Conservation (phyloP, 2,888 invertebrate species). For the Argyra leucocephala region DNA sequence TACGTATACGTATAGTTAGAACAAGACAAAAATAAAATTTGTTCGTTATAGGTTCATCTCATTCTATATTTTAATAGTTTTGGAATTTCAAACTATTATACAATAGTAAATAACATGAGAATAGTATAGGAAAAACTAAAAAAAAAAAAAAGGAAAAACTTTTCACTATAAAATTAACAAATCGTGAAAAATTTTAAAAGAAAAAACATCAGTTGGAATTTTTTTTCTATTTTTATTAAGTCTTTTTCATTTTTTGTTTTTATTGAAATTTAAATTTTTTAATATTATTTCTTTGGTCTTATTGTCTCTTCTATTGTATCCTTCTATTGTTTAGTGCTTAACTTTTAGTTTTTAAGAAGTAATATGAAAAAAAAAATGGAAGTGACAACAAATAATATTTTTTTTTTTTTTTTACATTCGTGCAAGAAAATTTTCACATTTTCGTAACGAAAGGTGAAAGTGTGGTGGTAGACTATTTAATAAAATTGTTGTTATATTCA, state of each 20-base stretch:
- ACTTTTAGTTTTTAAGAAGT: too few species aligned
- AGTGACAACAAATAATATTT: background rate
- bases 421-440: too few species aligned
- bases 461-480: too few species aligned
- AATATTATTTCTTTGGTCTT: background rate
- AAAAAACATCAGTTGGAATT: background rate
- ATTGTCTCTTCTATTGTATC: background rate
- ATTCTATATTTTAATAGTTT: too few species aligned
- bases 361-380: too few species aligned
- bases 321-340: background rate
- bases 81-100: too few species aligned
- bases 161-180: conserved; percentile 4
- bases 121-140: background rate
- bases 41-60: too few species aligned
- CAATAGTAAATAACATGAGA: background rate
- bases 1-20: too few species aligned
- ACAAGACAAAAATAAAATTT: too few species aligned
- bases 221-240: background rate
- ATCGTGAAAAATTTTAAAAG: background rate
- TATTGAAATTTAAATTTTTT: background rate
- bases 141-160: background rate
- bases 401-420: too few species aligned
- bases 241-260: background rate
- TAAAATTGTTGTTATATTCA: too few species aligned
- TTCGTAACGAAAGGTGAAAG: too few species aligned